Evolutionary conservation across 92 coral and sea anemone genomes (phyloP), one percentile per base, ranked within the genome.

Genomic region (Hydrozoanthus gracilis): DNA sequence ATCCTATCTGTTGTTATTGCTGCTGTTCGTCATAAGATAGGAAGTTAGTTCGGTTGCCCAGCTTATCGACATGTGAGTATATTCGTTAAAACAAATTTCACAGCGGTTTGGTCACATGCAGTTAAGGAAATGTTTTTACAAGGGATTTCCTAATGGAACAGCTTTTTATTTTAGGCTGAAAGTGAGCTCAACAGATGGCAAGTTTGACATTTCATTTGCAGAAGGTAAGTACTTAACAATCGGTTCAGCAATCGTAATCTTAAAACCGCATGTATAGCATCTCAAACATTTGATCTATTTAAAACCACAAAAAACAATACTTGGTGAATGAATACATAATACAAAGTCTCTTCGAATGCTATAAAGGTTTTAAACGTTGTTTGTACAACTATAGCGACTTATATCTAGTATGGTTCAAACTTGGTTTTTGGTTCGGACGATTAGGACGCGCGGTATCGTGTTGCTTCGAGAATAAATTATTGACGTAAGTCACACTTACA

Each of bases 81-180:
- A 20, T 12, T 16, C 8, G 13, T 9, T 5, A n/a, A 14, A 72
- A 51, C 14, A 12, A 0, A 17, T 17, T 49, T 47, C 54, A 50
- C 47, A 27, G 61, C 14, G 10, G 61, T 20, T 4, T 27, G 62
- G 54, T 54, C 3, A n/a, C 60, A 27, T 27, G 39, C 2, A 27
- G 39, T 27, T 27, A 27, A 27, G 39, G 46, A 76, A 75, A 50
- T 51, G 55, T 2, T 4, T 54, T 20, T 14, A 2, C 55, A 49
- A 54, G 6, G 3, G 7, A 17, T 48, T 20, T 76, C 44, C 13
- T 52, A 4, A 52, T 44, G 62, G 3, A 49, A 10, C 14, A 3
- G 13, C 45, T 2, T 75, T 8, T 76, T 11, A n/a, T 80, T 64
- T 65, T 64, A 80, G 85, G 85, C 66, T 80, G 85, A 80, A 80